phyloP scores from a whole-genome alignment of 2,797 vertebrate species.

The Tokudaia tokunoshimensis region DNA sequence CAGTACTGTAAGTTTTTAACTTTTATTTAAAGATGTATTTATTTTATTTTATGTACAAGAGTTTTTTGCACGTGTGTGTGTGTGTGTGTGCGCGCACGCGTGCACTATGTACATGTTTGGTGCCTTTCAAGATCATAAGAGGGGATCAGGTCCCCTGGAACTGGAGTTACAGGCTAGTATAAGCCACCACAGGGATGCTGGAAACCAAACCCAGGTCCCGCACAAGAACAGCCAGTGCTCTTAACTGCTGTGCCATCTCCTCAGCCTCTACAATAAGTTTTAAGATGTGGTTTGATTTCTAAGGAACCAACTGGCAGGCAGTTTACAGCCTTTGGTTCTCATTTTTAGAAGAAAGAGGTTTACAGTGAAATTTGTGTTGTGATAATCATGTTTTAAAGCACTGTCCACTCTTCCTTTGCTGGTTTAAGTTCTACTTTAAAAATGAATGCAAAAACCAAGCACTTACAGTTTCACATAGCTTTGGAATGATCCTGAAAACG shows the following conservation, averaged over 20 bases:
- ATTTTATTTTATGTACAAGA: background rate
- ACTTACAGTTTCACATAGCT: slow-evolving; percentile 8
- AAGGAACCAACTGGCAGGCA: slow-evolving; percentile 43
- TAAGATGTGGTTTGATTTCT: slow-evolving; percentile 48
- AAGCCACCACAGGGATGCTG: background rate
- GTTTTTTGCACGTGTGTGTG: background rate
- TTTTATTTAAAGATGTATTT: background rate
- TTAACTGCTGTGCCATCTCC: background rate
- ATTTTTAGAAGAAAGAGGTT: background rate
- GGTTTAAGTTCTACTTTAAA: slow-evolving; percentile 56
- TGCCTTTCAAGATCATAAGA: background rate
- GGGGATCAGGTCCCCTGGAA: background rate
- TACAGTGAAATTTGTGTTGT: background rate
- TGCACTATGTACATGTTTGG: background rate
- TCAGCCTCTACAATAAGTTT: background rate
- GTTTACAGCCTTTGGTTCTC: slow-evolving; percentile 43
- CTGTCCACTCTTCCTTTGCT: slow-evolving; percentile 24
- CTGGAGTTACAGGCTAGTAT: background rate
- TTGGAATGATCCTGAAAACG: slow-evolving; percentile 19
- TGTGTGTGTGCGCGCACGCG: background rate
- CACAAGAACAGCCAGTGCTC: background rate
- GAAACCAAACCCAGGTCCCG: background rate
- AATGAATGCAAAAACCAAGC: slow-evolving; percentile 33
- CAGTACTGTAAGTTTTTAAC: background rate
- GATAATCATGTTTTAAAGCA: slow-evolving; percentile 43